Conservation (phyloP, 2,888 invertebrate genomes). For the Mystacides longicornis region DNA sequence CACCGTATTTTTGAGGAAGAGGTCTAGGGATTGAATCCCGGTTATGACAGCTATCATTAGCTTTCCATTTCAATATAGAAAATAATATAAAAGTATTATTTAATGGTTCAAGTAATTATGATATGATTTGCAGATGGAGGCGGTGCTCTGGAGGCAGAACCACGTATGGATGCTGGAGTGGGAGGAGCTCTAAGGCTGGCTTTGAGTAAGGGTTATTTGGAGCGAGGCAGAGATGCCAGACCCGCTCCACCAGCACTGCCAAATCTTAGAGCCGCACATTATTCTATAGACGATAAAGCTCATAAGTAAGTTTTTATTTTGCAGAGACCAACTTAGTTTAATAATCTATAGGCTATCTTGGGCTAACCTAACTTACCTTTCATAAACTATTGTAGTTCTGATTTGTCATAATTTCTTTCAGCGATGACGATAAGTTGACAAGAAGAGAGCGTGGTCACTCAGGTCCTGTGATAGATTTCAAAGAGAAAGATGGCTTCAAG, state of each 20-base stretch:
- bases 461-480: constrained; percentile 86
- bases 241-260: constrained; percentile 67
- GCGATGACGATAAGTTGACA: constrained; percentile 73
- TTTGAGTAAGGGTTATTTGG: constrained; percentile 88
- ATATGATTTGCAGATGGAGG: constrained; percentile 36
- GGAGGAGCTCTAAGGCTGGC: constrained; percentile 87
- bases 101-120: background rate
- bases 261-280: constrained; percentile 71
- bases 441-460: constrained; percentile 62
- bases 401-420: constrained; percentile 28
- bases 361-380: too few species aligned
- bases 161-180: constrained; percentile 84
- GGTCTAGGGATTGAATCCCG: too few species aligned
- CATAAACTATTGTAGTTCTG: background rate
- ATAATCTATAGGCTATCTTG: too few species aligned
- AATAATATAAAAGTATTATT: background rate
- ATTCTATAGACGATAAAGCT: constrained; percentile 73
- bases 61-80: too few species aligned
- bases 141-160: constrained; percentile 83
- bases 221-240: constrained; percentile 70
- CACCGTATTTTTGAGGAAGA: too few species aligned
- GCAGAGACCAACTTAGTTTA: background rate
- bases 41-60: too few species aligned
- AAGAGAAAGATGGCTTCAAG: constrained; percentile 82
- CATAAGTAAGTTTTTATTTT: constrained; percentile 47